phyloP scores from a whole-genome alignment of 2,797 vertebrate species.

The Coracias cyanogaster region DNA sequence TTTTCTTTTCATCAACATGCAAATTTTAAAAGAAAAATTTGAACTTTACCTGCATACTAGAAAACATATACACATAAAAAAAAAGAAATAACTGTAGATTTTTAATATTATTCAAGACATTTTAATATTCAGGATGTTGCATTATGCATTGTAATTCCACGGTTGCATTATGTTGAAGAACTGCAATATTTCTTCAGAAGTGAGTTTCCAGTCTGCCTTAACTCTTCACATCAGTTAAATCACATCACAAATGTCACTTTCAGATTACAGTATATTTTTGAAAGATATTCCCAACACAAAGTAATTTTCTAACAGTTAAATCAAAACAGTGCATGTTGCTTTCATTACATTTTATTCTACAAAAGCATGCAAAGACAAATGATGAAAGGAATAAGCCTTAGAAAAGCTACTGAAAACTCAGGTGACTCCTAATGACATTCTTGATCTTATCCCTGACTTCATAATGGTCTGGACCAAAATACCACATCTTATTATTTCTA shows the following conservation, averaged over 20 bases:
- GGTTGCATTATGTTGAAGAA: background rate
- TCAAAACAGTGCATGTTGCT: background rate
- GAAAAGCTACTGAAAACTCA: background rate
- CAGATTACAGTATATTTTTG: background rate
- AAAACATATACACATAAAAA: background rate
- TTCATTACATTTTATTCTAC: background rate
- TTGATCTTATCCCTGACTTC: background rate
- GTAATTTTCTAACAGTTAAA: background rate
- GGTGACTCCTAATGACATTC: background rate
- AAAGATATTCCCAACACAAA: background rate
- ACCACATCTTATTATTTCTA: background rate
- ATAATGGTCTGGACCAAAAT: background rate
- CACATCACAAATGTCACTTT: background rate
- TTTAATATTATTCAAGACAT: background rate
- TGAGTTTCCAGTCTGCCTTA: background rate
- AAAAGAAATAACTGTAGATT: background rate
- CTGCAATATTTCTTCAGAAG: background rate
- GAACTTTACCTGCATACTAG: background rate
- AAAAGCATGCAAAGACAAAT: background rate
- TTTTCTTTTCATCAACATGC: background rate
- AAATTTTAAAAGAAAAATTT: background rate
- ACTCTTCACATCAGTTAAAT: background rate
- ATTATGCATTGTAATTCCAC: background rate
- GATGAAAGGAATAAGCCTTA: background rate
- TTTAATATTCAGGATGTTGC: background rate